Evolutionary conservation across 2,113 vertebrate genomes (phyloP).

Genomic region (Centropristis striata): DNA sequence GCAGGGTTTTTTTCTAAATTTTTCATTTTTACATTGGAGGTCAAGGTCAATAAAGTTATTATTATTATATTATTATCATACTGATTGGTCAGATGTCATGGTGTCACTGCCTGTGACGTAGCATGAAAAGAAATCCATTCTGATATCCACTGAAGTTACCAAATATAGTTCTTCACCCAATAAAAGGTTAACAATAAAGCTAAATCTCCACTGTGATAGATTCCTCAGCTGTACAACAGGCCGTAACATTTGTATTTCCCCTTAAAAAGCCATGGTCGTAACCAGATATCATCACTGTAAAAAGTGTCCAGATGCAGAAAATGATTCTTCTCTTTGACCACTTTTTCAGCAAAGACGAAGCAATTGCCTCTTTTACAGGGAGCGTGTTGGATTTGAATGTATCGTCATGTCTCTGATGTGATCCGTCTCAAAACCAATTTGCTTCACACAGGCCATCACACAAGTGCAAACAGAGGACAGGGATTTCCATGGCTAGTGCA

Average conservation of each 20-base stretch:
- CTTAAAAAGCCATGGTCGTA: background rate
- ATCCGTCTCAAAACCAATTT: conserved; percentile 74
- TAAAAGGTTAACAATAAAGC: no score
- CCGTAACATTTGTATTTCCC: background rate
- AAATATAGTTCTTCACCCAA: no score
- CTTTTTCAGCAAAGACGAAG: conserved; percentile 1
- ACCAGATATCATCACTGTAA: background rate
- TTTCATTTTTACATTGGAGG: no score
- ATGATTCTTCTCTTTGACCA: background rate
- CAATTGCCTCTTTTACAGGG: conserved; percentile 10
- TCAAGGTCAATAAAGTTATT: no score
- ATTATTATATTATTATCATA: no score
- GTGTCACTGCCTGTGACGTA: no score
- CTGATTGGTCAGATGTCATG: no score
- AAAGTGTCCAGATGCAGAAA: background rate
- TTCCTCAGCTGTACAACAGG: background rate
- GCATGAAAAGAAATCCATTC: no score
- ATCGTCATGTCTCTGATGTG: conserved; percentile 66
- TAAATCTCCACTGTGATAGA: background rate
- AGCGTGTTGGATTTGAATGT: conserved; percentile 63
- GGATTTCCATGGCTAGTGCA: conserved; percentile 57
- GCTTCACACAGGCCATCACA: conserved; percentile 48
- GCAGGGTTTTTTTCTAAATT: no score
- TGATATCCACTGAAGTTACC: no score
- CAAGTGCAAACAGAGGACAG: conserved; percentile 64